These are phyloP conservation scores for Drosophila fungiperda DNA, from an alignment of 2,888 invertebrate species.

Conservation along the genomic window DNA sequence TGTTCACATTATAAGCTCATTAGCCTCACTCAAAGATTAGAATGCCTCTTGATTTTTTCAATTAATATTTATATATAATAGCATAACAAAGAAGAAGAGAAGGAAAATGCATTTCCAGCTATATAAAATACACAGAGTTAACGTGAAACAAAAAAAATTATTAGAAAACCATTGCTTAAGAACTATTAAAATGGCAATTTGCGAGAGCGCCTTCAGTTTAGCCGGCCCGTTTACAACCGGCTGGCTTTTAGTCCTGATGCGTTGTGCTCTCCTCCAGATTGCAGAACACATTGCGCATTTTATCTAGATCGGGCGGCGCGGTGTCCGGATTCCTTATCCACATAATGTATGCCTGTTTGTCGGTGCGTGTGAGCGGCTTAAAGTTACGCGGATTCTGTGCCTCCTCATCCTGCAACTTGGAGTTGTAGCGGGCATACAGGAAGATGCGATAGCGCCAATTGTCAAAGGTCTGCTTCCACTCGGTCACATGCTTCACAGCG, in stretches of 20 bases:
- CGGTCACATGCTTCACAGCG: conserved; percentile 80
- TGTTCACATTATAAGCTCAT: no score
- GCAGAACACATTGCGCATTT: conserved; percentile 83
- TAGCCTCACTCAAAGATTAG: neutral
- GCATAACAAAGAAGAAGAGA: conserved; percentile 60
- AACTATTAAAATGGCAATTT: conserved; percentile 69
- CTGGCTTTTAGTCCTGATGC: conserved; percentile 71
- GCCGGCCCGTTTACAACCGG: conserved; percentile 35
- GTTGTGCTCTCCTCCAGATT: conserved; percentile 79
- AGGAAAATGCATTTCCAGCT: conserved; percentile 58
- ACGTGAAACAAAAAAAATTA: conserved; percentile 51
- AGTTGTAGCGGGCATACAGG: conserved; percentile 82
- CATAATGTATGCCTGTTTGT: conserved; percentile 82
- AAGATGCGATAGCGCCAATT: conserved; percentile 83
- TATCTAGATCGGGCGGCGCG: conserved; percentile 81
- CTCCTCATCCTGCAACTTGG: conserved; percentile 80
- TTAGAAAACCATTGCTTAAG: conserved; percentile 38
- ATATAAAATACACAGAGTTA: conserved; percentile 56
- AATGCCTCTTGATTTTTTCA: conserved; percentile 26
- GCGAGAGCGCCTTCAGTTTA: conserved; percentile 27
- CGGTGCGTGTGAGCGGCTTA: conserved; percentile 82
- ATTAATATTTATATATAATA: conserved; percentile 51
- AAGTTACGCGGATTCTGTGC: conserved; percentile 82
- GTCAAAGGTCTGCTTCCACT: conserved; percentile 83
- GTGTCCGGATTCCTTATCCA: conserved; percentile 83